Evolutionary conservation across 2,113 vertebrate species (phyloP).

Genomic region (Oreochromis aureus): DNA sequence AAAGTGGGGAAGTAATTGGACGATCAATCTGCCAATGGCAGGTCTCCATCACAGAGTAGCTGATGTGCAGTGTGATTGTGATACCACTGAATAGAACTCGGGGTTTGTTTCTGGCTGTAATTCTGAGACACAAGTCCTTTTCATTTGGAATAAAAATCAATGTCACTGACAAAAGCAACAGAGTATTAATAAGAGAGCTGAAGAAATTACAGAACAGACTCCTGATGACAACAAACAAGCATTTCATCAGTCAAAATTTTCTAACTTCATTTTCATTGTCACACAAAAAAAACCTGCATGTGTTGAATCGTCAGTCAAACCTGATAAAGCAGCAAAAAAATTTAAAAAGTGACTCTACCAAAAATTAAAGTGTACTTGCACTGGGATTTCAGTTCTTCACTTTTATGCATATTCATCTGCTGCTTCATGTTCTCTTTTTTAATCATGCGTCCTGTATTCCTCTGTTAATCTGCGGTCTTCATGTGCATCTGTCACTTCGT

Average conservation of each 20-base stretch:
- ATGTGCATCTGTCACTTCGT: not conserved
- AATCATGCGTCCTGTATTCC: not conserved
- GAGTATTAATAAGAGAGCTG: not conserved
- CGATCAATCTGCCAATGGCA: constrained; percentile 38
- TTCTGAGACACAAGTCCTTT: not conserved
- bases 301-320: not conserved
- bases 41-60: constrained; percentile 23
- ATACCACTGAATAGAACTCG: not conserved
- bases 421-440: not conserved
- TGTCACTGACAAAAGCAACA: not conserved
- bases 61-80: not conserved
- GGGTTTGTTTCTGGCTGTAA: not conserved
- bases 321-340: rapidly evolving
- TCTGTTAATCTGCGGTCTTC: not conserved
- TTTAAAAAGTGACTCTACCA: not conserved
- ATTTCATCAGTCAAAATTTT: not conserved
- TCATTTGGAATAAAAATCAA: not conserved
- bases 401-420: rapidly evolving
- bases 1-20: constrained; percentile 32
- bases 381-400: not conserved
- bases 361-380: not conserved
- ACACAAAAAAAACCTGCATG: not conserved
- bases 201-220: not conserved
- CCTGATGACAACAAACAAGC: not conserved
- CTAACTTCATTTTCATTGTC: not conserved